These are phyloP conservation scores for Coecobrya sp. DNA, from an alignment of 2,888 invertebrate species.

Conservation along the genomic window DNA sequence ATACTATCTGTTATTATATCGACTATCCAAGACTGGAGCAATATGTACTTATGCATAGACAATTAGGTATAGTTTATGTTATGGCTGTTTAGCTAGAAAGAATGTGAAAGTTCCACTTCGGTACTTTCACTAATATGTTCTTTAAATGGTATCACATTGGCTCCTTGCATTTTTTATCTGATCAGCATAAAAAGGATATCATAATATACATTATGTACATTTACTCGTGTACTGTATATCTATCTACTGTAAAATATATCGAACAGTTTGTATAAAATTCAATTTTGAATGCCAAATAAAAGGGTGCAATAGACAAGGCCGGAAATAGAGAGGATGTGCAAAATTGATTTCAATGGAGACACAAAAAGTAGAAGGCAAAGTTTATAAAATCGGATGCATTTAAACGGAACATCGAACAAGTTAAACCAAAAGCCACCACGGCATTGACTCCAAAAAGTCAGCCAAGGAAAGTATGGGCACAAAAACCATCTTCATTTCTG, in stretches of 20 bases:
- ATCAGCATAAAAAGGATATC: slow-evolving; percentile 14
- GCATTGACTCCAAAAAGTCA: slow-evolving; percentile 37
- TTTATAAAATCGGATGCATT: slow-evolving; percentile 35
- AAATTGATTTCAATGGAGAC: slow-evolving; percentile 18
- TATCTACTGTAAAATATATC: neutral
- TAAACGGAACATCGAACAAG: slow-evolving; percentile 24
- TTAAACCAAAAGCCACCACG: slow-evolving; percentile 8
- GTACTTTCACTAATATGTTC: slow-evolving; percentile 9
- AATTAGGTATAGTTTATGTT: neutral
- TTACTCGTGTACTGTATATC: neutral
- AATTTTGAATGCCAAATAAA: neutral
- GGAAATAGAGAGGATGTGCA: slow-evolving; percentile 27
- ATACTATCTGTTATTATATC: neutral
- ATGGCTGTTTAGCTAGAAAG: neutral
- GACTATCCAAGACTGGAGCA: neutral
- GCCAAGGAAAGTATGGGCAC: neutral
- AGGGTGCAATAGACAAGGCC: neutral
- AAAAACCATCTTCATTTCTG: too few relatives aligned
- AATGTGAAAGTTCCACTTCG: slow-evolving; percentile 11
- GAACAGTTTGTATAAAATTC: neutral
- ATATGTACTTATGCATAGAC: neutral
- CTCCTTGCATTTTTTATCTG: neutral
- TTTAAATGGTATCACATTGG: neutral
- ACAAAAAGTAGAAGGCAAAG: slow-evolving; percentile 23
- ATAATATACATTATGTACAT: too few relatives aligned